Conservation (phyloP, 2,113 vertebrate genomes). For the Lanius ludovicianus region DNA sequence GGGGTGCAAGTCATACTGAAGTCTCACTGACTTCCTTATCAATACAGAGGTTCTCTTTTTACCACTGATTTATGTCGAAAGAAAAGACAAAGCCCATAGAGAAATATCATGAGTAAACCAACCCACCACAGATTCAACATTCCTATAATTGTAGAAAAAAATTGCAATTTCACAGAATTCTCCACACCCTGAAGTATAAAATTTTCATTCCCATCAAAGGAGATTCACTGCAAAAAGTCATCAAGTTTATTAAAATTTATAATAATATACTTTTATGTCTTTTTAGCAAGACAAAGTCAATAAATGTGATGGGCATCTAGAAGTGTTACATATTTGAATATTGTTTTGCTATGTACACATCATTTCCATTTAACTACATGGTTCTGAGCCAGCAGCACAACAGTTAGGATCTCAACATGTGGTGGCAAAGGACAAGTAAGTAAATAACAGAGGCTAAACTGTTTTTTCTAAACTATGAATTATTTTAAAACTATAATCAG, state of each 20-base stretch:
- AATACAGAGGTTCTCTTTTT: not conserved
- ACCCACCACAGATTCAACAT: not conserved
- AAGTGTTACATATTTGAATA: not conserved
- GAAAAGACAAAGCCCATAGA: not conserved
- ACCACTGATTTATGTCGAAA: not conserved
- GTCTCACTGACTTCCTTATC: not conserved
- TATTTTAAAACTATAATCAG: not conserved
- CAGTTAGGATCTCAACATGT: not conserved
- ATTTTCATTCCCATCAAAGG: not conserved
- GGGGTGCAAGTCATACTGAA: not conserved
- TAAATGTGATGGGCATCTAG: not conserved
- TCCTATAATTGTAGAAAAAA: not conserved
- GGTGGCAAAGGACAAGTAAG: not conserved
- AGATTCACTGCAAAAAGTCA: not conserved
- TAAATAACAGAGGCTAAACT: not conserved
- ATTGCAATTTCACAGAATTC: not conserved
- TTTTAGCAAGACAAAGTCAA: rapidly evolving
- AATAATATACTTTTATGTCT: not conserved
- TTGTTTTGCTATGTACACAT: not conserved
- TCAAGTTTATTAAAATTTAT: not conserved
- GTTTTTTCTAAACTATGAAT: not conserved
- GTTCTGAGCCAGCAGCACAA: not conserved
- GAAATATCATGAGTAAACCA: not conserved
- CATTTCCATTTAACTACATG: not conserved
- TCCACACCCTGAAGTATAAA: not conserved